phyloP scores from a whole-genome alignment of 2,113 vertebrate species.

The Nerophis ophidion region DNA sequence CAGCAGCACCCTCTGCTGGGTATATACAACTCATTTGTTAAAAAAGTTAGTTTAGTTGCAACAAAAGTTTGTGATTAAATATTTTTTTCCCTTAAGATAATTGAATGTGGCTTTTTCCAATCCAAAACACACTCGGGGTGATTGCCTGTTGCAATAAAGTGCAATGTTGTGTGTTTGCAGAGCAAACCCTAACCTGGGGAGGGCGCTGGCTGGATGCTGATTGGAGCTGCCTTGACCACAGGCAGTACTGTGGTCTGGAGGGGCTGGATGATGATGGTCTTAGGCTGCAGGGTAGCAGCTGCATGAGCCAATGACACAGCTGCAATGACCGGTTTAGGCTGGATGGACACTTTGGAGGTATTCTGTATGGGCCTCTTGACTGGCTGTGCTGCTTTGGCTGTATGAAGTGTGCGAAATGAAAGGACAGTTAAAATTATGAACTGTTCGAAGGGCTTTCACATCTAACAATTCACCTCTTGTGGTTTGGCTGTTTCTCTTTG shows the following conservation, averaged over 20 bases:
- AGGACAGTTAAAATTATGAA: neutral
- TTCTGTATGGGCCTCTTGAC: constrained; percentile 74
- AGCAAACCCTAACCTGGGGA: constrained; percentile 71
- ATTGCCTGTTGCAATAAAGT: neutral
- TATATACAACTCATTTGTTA: neutral
- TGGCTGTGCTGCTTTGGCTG: constrained; percentile 68
- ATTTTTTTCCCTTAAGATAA: neutral
- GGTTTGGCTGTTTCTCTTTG: constrained; percentile 50
- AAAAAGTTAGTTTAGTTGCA: too few relatives aligned
- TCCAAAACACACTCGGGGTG: neutral
- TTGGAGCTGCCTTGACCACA: constrained; percentile 74
- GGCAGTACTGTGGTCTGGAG: constrained; percentile 77
- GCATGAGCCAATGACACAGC: constrained; percentile 75
- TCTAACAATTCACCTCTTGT: constrained; percentile 57
- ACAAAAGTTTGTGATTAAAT: neutral
- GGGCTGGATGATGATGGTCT: constrained; percentile 89
- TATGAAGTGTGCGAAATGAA: neutral
- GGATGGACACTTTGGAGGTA: constrained; percentile 79
- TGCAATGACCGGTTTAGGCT: constrained; percentile 83
- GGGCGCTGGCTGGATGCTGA: constrained; percentile 82
- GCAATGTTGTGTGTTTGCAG: constrained; percentile 12
- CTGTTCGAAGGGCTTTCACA: neutral
- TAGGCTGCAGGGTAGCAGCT: constrained; percentile 72
- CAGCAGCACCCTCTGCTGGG: constrained; percentile 7
- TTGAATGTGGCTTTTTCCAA: neutral